Evolutionary conservation across 2,797 vertebrate species (phyloP), one percentile per base, ranked within the genome.

Genomic region (Octomys mimax): DNA sequence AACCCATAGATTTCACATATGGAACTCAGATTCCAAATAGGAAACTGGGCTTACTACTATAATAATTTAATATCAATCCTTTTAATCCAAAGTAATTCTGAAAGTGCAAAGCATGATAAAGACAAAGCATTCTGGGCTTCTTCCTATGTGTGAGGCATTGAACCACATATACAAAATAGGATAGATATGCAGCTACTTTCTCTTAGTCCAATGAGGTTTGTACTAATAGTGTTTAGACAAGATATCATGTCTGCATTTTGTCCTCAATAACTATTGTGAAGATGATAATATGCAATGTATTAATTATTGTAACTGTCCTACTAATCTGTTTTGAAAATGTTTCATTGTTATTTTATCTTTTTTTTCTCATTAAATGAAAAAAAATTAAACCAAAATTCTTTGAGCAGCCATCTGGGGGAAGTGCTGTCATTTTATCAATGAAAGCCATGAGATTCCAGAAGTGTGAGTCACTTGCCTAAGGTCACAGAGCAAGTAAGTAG

Each of bases 11-110:
- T 77, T 84, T 92, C 57, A 83, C 26, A 26, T 87, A 11, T n/a
- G 33, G 54, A 92, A 84, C 26, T 77, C 26, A 71, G 42, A 90
- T 39, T 96, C 54, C n/a, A n/a, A 31, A 24, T 71, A 19, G n/a
- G 19, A 95, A 90, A 89, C 6, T 81, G 22, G 12, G 85, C 24
- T 62, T 79, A 39, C 36, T 92, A 77, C 13, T 78, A 13, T 91
- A 84, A 87, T 19, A 96, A 94, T 59, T 57, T 79, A 84, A 28
- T 87, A 42, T n/a, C 77, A 80, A 57, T 89, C 13, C 21, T 89
- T 94, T 68, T n/a, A 89, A 83, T 79, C 59, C 59, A 75, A 84
- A 31, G 21, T 92, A 46, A 92, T 81, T 89, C 24, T 90, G 49
- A 59, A 18, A 83, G 10, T 92, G 3, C 22, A 84, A 31, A 90